Percentiles rank a stretch among this genome's conserved stretches.
These are phyloP conservation scores for Hemiprocne comata DNA, from an alignment of 2,113 vertebrate genomes.

Conservation along the genomic window DNA sequence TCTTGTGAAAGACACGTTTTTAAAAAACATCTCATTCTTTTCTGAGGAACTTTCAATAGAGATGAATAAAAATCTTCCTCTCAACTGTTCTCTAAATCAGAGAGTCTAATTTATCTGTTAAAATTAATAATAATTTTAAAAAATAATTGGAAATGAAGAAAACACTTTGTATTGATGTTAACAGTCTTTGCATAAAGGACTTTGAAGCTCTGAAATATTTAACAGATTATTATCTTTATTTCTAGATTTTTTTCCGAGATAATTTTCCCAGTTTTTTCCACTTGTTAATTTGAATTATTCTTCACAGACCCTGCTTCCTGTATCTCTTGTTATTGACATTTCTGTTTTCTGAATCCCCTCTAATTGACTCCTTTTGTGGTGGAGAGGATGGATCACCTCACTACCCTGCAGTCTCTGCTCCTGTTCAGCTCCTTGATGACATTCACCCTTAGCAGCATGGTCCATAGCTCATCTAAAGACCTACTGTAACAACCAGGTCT, in stretches of 20 bases:
- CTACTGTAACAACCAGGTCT: not conserved
- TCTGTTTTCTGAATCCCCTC: not conserved
- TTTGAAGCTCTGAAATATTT: not conserved
- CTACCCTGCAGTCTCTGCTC: not conserved
- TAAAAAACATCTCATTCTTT: not conserved
- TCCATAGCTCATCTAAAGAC: not conserved
- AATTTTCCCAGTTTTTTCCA: not conserved
- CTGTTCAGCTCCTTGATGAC: not conserved
- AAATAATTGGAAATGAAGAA: not conserved
- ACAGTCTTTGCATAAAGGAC: not conserved
- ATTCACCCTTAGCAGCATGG: not conserved
- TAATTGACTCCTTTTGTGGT: not conserved
- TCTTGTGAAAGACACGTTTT: not conserved
- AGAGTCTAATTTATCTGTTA: not conserved
- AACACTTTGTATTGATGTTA: not conserved
- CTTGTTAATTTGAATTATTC: not conserved
- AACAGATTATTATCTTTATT: not conserved
- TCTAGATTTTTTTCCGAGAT: rapidly evolving
- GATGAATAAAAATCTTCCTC: not conserved
- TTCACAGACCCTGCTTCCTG: not conserved
- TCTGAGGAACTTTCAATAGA: not conserved
- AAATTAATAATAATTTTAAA: not conserved
- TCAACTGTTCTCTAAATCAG: not conserved
- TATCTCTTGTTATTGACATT: not conserved
- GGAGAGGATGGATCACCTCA: not conserved